Percentiles rank a stretch among this genome's conserved stretches.
Conservation (phyloP, 2,888 invertebrate species). For the Amblyjoppa proteus region DNA sequence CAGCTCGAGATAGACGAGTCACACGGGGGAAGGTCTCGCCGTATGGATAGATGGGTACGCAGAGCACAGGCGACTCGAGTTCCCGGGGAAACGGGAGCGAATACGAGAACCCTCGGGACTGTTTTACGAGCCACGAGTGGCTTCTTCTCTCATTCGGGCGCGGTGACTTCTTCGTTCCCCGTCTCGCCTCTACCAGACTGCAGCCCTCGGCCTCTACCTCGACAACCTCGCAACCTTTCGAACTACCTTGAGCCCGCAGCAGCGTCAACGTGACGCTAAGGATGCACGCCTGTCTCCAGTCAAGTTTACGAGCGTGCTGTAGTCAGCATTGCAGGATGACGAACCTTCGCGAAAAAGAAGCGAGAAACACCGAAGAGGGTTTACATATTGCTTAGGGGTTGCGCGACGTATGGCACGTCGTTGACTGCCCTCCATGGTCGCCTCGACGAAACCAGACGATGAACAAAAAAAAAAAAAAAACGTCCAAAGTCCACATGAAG, state of each 20-base stretch:
- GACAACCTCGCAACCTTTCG: constrained; percentile 4
- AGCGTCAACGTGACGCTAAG: constrained; percentile 26
- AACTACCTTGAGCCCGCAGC: constrained; percentile 32
- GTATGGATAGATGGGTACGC: constrained; percentile 24
- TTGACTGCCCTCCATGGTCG: not conserved
- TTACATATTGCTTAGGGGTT: constrained; percentile 12
- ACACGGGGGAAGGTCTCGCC: not conserved
- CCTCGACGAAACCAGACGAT: not conserved
- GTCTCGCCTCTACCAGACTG: constrained; percentile 25
- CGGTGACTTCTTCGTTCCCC: constrained; percentile 34
- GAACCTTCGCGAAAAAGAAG: not conserved
- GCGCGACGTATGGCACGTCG: not conserved
- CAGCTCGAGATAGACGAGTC: constrained; percentile 34
- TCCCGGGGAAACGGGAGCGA: constrained; percentile 52
- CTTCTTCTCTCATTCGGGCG: constrained; percentile 33
- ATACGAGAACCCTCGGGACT: constrained; percentile 61
- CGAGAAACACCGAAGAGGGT: constrained; percentile 11
- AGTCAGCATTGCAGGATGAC: not conserved
- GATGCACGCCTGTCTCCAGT: constrained; percentile 34
- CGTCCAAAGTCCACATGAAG: too few species aligned
- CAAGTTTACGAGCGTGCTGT: constrained; percentile 17
- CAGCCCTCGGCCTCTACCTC: constrained; percentile 35
- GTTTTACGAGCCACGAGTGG: constrained; percentile 67
- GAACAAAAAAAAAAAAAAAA: constrained; percentile 5
- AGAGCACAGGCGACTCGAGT: constrained; percentile 46